Evolutionary conservation across 2,797 vertebrate species (phyloP).

Genomic region (Chloroceryle amazona): DNA sequence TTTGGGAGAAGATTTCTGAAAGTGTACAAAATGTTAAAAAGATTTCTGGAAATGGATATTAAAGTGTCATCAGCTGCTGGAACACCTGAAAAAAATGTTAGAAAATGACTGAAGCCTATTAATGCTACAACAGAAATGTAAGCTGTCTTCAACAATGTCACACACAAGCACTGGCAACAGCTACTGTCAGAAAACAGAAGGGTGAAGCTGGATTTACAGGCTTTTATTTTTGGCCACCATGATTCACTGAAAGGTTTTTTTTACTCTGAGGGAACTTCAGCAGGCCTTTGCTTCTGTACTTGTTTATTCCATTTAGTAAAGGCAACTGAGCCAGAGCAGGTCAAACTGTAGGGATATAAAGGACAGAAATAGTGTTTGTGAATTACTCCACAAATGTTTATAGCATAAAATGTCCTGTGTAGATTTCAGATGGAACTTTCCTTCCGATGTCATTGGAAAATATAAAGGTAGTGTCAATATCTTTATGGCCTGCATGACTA

Average conservation of each 20-base stretch:
- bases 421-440: neutral
- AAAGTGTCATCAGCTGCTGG: neutral
- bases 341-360: neutral
- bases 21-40: neutral
- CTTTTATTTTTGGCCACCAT: neutral
- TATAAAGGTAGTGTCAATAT: neutral
- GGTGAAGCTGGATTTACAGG: neutral
- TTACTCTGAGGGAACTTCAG: neutral
- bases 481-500: neutral
- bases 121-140: neutral
- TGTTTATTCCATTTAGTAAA: neutral
- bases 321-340: neutral
- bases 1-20: neutral
- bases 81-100: neutral
- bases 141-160: neutral
- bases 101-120: neutral
- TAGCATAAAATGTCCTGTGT: neutral
- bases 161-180: neutral
- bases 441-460: neutral
- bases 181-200: neutral
- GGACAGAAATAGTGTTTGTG: neutral
- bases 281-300: neutral
- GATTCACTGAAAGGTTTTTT: neutral
- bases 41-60: neutral
- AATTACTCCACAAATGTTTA: neutral